Percentiles rank a stretch among this genome's conserved stretches.
Conservation (phyloP, 1,140 invertebrate genomes). For the Ceratina calcarata region DNA sequence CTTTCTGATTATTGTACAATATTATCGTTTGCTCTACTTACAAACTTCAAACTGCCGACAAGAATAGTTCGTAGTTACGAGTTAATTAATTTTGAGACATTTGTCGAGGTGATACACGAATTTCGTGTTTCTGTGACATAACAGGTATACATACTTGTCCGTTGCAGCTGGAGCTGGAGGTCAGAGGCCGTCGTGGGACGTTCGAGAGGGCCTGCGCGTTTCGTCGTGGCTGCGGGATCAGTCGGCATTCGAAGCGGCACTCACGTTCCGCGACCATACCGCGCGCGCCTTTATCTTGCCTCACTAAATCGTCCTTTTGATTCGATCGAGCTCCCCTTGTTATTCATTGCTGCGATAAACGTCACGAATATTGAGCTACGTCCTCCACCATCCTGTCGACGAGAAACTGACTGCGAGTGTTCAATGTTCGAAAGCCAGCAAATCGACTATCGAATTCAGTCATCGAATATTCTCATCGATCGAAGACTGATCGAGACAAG, state of each 20-base stretch:
- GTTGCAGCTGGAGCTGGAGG: slow-evolving; percentile 24
- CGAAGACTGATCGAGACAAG: background rate
- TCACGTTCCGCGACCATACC: slow-evolving; percentile 58
- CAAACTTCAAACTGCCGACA: too few relatives aligned
- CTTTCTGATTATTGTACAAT: too few relatives aligned
- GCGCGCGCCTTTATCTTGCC: slow-evolving; percentile 61
- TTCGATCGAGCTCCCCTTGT: slow-evolving; percentile 31
- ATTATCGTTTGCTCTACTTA: too few relatives aligned
- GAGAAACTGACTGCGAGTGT: background rate
- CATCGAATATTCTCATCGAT: slow-evolving; percentile 13
- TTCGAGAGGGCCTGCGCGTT: slow-evolving; percentile 58
- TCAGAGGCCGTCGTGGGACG: slow-evolving; percentile 44
- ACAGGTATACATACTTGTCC: slow-evolving; percentile 30
- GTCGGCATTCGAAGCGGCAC: slow-evolving; percentile 59
- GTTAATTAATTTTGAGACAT: too few relatives aligned
- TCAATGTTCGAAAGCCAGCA: background rate
- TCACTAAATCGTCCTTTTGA: slow-evolving; percentile 44
- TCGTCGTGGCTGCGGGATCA: slow-evolving; percentile 46
- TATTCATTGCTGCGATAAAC: slow-evolving; percentile 39
- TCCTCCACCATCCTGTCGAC: background rate
- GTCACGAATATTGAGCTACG: slow-evolving; percentile 36
- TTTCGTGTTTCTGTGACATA: background rate
- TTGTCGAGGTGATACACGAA: too few relatives aligned
- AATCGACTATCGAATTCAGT: background rate
- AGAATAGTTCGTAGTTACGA: too few relatives aligned